These are phyloP conservation scores for Cliona cf. orientalis DNA, from an alignment of 37 sponge, comb jelly and placozoan species.

Conservation along the genomic window DNA sequence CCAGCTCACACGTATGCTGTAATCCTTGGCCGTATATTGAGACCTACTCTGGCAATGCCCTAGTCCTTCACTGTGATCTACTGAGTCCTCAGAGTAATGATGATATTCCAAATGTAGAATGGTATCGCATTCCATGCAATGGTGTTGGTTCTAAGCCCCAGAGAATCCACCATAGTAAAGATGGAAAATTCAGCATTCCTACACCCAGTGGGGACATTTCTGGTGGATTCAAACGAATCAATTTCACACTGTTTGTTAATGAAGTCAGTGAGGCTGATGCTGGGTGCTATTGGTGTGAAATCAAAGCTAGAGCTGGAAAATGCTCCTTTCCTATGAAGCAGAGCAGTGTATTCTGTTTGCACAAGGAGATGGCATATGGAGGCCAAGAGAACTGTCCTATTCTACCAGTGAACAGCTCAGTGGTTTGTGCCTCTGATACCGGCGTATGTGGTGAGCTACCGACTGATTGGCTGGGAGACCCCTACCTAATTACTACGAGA, in stretches of 20 bases:
- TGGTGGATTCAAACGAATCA: neutral
- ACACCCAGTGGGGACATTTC: neutral
- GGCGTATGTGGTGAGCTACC: too few relatives aligned
- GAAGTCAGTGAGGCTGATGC: neutral
- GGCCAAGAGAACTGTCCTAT: neutral
- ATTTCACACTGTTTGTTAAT: neutral
- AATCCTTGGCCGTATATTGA: conserved; percentile 16
- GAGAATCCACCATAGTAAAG: too few relatives aligned
- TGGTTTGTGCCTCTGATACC: neutral
- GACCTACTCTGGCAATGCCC: neutral
- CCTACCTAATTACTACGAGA: too few relatives aligned
- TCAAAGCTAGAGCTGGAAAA: neutral
- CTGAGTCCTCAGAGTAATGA: neutral
- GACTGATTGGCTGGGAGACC: too few relatives aligned
- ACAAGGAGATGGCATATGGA: neutral
- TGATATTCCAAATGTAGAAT: neutral
- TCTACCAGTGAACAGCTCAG: neutral
- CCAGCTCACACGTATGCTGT: neutral
- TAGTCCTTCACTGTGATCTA: neutral
- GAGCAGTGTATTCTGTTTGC: conserved; percentile 6
- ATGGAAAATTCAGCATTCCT: neutral
- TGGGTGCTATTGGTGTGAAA: conserved; percentile 21
- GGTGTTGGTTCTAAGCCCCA: neutral
- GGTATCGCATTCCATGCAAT: neutral
- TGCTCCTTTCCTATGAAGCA: neutral